Base-by-base conservation (phyloP, 2,888 invertebrate genomes). In the Zygaena filipendulae region DNA sequence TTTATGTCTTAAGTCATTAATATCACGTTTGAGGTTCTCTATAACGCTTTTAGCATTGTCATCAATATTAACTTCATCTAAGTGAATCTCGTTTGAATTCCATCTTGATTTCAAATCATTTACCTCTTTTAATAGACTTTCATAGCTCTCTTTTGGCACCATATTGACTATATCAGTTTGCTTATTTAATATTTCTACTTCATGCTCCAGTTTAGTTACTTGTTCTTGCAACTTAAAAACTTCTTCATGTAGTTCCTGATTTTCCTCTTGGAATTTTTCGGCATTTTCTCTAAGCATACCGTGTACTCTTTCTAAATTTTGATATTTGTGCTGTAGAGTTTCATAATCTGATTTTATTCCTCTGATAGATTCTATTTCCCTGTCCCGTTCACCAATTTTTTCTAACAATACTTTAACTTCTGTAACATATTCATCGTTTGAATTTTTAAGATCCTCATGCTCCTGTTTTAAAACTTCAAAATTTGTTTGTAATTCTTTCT, bases 181-280 rank as follows among this genome's bases (percentile, higher is more conserved):
- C 52, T 67, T 69, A 3, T 49, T 42, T 10, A 45, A 36, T 23
- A 74, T 32, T 57, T 81, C 81, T 26, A 75, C 30, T 4, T 79
- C 79, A 43, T 80, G 79, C 32, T 79, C 79, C 26, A 71, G 48
- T 41, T 69, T 79, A 1, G 75, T 70, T 3, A 75, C 67, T 35
- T 72, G 59, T 43, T 81, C 81, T 47, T 80, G 79, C 30, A 81
- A 42, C 43, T 70, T 77, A 34, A 75, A 80, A 1, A 77, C 59
- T 47, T 79, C 81, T 59, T 81, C 80, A 21, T 81, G 72, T 27
- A 81, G 47, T n/a, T 79, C 72, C 44, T 79, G 74, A 44, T 81
- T 81, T 45, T 81, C 81, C 52, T 81, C 81, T 51, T 81, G 79
- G 38, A 77, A 79, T 35, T 75, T 80, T 33, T 80, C 81, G 14